Evolutionary conservation across 1,140 invertebrate species (phyloP).

Genomic region (Magallana ariakensis): DNA sequence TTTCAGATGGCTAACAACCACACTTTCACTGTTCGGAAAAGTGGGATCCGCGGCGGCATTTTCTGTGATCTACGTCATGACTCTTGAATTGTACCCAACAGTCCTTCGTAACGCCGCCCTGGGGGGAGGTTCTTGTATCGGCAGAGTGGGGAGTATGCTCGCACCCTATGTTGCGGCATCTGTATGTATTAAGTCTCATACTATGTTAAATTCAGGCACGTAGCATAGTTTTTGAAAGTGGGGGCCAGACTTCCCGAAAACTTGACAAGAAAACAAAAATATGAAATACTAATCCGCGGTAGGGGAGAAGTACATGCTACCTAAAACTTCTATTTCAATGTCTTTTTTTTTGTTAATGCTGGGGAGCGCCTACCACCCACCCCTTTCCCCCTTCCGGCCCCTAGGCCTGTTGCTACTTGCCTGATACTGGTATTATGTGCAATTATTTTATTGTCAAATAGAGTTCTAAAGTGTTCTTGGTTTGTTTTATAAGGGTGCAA

Average conservation of each 20-base stretch:
- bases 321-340: no score
- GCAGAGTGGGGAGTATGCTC: slow-evolving; percentile 43
- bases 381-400: no score
- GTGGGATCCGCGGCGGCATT: slow-evolving; percentile 43
- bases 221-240: no score
- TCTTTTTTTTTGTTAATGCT: no score
- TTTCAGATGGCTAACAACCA: slow-evolving; percentile 23
- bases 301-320: no score
- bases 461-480: not conserved
- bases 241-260: no score
- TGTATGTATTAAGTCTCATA: slow-evolving; percentile 45
- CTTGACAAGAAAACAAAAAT: no score
- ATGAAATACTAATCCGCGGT: no score
- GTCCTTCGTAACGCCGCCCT: slow-evolving; percentile 42
- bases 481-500: slow-evolving; percentile 46
- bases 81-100: slow-evolving; percentile 42
- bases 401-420: no score
- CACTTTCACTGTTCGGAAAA: slow-evolving; percentile 46
- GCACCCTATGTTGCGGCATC: slow-evolving; percentile 53
- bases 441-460: no score
- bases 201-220: not conserved
- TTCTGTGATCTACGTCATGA: slow-evolving; percentile 44
- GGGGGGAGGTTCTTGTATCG: slow-evolving; percentile 28
- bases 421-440: no score
- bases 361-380: no score